Percentiles rank a stretch among this genome's conserved stretches.
Conservation (phyloP, 2,797 vertebrate genomes). For the Girardinus metallicus region DNA sequence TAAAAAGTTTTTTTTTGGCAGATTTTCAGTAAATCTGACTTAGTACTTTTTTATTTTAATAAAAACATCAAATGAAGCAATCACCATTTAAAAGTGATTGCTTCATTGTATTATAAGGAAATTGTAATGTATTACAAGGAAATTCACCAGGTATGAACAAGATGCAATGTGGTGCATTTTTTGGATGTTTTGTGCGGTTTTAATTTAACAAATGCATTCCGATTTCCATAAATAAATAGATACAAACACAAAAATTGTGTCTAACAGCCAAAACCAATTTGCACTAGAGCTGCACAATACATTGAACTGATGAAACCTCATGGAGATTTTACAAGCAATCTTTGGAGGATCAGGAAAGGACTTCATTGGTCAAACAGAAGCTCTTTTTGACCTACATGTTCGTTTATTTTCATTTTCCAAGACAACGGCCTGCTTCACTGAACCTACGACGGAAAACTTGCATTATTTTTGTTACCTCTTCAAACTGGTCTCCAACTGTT, state of each 20-base stretch:
- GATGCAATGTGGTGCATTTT: neutral
- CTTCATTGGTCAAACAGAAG: neutral
- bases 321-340: neutral
- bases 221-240: neutral
- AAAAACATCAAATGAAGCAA: neutral
- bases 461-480: slow-evolving; percentile 70
- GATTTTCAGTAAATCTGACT: neutral
- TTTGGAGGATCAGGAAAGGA: neutral
- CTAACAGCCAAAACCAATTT: neutral
- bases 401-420: slow-evolving; percentile 3
- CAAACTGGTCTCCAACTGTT: slow-evolving; percentile 78
- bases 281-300: neutral
- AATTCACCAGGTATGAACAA: neutral
- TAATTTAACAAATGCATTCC: neutral
- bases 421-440: neutral
- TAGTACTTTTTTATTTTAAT: neutral
- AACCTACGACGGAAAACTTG: neutral
- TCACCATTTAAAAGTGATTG: neutral
- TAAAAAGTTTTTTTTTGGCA: neutral
- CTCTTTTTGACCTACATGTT: neutral
- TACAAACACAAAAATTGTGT: neutral
- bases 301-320: neutral
- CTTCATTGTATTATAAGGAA: no score
- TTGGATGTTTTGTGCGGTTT: neutral
- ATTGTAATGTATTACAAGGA: neutral